phyloP scores from a whole-genome alignment of 2,113 vertebrate genomes.

The chimpanzee (Pan troglodytes) region DNA sequence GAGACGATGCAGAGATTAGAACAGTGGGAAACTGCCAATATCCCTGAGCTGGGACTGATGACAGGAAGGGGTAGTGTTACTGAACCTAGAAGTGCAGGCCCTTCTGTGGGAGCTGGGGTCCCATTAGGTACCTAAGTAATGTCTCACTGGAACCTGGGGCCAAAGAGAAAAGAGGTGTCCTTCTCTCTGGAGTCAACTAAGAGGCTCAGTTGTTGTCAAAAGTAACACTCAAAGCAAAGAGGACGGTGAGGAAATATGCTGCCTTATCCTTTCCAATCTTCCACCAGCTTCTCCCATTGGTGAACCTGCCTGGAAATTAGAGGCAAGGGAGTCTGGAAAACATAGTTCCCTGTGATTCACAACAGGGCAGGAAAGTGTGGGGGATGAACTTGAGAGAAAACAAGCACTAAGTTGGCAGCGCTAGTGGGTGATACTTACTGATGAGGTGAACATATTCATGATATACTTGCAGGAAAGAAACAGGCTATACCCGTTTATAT shows the following conservation, averaged over 20 bases:
- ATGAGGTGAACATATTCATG: not conserved
- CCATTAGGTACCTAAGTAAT: not conserved
- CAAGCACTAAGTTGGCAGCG: not conserved
- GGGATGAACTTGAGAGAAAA: not conserved
- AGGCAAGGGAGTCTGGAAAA: not conserved
- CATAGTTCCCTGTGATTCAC: not conserved
- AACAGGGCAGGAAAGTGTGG: not conserved
- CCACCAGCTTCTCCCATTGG: not conserved
- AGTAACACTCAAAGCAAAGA: not conserved
- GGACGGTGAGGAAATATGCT: not conserved
- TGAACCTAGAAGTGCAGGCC: fast-evolving
- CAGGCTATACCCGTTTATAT: not conserved
- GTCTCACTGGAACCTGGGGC: not conserved
- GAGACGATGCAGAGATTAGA: not conserved
- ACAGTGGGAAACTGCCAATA: not conserved
- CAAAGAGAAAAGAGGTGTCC: not conserved
- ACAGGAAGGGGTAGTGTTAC: not conserved
- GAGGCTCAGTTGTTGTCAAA: not conserved
- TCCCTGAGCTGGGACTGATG: not conserved
- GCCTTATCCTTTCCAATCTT: not conserved
- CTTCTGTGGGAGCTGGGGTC: too few species aligned
- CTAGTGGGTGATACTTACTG: not conserved
- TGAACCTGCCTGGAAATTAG: not conserved
- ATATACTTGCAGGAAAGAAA: not conserved
- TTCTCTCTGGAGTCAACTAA: not conserved